Percentiles rank a stretch among this genome's conserved stretches.
phyloP scores from a whole-genome alignment of 2,888 invertebrate species.

The Microctonus aethiopoides region DNA sequence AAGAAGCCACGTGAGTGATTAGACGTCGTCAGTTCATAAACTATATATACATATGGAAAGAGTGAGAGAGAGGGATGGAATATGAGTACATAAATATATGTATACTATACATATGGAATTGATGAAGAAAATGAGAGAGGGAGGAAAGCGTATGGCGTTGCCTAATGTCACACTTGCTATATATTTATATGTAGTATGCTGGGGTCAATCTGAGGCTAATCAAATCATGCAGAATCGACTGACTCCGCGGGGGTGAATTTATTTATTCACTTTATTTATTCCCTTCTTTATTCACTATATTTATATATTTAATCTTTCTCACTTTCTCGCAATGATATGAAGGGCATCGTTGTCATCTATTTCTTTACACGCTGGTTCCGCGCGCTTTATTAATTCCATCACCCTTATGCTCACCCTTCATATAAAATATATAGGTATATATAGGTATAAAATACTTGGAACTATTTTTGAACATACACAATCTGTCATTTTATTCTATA shows the following conservation, averaged over 20 bases:
- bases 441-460: too few relatives aligned
- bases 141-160: conserved; percentile 40
- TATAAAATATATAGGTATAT: too few relatives aligned
- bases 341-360: conserved; percentile 31
- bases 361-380: conserved; percentile 35
- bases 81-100: conserved; percentile 14
- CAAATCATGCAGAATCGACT: conserved; percentile 63
- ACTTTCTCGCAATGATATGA: conserved; percentile 31
- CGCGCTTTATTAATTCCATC: conserved; percentile 66
- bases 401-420: conserved; percentile 39
- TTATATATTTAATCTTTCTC: conserved; percentile 40
- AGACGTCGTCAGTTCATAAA: conserved; percentile 40
- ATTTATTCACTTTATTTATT: conserved; percentile 39
- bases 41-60: conserved; percentile 12
- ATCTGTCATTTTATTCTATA: too few relatives aligned
- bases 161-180: background rate
- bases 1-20: conserved; percentile 54
- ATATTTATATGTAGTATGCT: conserved; percentile 35
- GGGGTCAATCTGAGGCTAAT: conserved; percentile 68
- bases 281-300: conserved; percentile 27
- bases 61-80: background rate
- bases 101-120: background rate
- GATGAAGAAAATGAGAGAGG: background rate
- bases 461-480: too few relatives aligned
- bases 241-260: conserved; percentile 47